phyloP scores from a whole-genome alignment of 2,888 invertebrate genomes.

The Rotaria sp. region DNA sequence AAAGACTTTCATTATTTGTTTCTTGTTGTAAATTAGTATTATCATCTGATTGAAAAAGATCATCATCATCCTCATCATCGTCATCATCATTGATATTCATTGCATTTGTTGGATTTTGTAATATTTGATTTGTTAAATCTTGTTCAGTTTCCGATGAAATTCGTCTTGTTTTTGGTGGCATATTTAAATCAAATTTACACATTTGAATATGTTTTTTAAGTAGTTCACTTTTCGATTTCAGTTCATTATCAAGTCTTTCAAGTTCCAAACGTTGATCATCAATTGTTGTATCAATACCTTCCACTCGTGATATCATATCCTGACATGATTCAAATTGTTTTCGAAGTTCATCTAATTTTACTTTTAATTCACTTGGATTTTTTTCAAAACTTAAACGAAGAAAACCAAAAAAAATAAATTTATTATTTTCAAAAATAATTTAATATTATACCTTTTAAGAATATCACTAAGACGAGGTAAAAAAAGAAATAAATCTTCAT shows the following conservation, averaged over 20 bases:
- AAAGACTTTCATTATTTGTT: background rate
- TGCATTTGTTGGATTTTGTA: background rate
- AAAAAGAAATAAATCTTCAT: conserved; percentile 15
- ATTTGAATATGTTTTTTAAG: conserved; percentile 23
- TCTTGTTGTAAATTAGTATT: background rate
- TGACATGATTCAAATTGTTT: conserved; percentile 26
- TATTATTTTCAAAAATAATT: too few species aligned
- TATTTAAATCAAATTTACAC: conserved; percentile 21
- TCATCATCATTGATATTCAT: conserved; percentile 11
- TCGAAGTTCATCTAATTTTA: background rate
- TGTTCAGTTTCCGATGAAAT: background rate
- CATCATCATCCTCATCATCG: background rate
- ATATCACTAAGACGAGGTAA: conserved; percentile 19
- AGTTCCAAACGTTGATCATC: background rate
- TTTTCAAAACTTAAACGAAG: background rate
- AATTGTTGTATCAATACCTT: background rate
- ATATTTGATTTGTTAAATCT: background rate
- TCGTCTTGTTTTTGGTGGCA: background rate
- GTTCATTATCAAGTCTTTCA: background rate
- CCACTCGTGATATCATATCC: background rate
- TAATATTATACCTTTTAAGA: background rate
- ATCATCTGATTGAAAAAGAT: background rate
- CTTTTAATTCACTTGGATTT: background rate
- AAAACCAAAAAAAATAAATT: background rate
- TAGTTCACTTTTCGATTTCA: background rate